These are phyloP conservation scores for Apis laboriosa DNA, from an alignment of 1,140 invertebrate species.

Conservation along the genomic window DNA sequence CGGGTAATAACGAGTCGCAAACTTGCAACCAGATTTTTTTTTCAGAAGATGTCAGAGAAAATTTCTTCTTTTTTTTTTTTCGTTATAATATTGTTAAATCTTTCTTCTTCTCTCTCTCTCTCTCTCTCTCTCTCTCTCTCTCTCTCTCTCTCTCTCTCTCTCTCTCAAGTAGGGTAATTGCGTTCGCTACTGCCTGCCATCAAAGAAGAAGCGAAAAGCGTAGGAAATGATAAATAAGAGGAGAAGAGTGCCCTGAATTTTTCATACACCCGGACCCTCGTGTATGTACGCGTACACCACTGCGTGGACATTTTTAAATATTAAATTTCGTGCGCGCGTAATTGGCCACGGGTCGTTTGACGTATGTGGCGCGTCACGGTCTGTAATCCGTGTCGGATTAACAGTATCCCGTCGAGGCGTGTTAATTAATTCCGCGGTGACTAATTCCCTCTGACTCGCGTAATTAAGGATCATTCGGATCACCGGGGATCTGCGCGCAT, in stretches of 20 bases:
- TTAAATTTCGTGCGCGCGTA: constrained; percentile 43
- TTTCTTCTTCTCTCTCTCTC: neutral
- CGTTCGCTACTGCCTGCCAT: neutral
- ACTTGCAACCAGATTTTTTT: too few relatives aligned
- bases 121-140: neutral
- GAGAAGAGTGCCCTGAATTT: constrained; percentile 31
- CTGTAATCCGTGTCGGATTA: constrained; percentile 59
- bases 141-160: neutral
- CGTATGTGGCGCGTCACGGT: constrained; percentile 58
- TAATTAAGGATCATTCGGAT: neutral
- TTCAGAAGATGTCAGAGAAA: too few relatives aligned
- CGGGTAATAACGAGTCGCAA: too few relatives aligned
- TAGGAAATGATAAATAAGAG: neutral
- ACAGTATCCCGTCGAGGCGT: constrained; percentile 38
- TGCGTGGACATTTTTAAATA: constrained; percentile 45
- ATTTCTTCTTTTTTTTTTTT: too few relatives aligned
- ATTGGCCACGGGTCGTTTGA: constrained; percentile 39
- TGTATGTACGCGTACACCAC: too few relatives aligned
- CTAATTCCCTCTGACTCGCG: neutral
- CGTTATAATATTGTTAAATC: too few relatives aligned
- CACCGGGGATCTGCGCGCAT: neutral
- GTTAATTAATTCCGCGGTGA: constrained; percentile 10
- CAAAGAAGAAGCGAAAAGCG: too few relatives aligned
- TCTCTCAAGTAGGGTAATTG: constrained; percentile 24
- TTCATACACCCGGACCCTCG: neutral